Base-by-base conservation (phyloP, 2,797 vertebrate genomes). In the Trematomus bernacchii region DNA sequence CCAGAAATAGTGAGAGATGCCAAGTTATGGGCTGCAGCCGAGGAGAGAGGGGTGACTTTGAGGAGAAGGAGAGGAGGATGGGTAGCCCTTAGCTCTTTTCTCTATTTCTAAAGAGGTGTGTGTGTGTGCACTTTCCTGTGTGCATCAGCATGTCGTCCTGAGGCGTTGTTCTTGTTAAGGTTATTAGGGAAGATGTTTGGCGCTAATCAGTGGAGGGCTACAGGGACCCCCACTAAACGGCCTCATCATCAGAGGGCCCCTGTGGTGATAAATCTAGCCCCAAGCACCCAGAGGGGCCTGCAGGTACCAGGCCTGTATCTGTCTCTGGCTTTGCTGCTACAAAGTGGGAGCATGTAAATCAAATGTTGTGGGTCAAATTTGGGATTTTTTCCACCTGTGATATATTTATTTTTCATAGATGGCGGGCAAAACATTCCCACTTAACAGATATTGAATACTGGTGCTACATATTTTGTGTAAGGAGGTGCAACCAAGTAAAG, bases 141-240 rank as follows among this genome's bases (percentile, higher is more conserved):
- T 81, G 87, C 79, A 81, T 79, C 43, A 66, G 71, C 76, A 86
- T 85, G 84, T 90, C 66, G 58, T 94, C 95, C 95, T 87, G 88
- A 87, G 93, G 94, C 93, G 84, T 92, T 94, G 87, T 93, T 94
- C 95, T 93, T 94, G 93, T 95, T 96, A 95, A 94, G 94, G 95
- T 95, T 96, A 95, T 95, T 95, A 95, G 93, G 87, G 90, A 92
- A 94, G 93, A 94, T 95, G 94, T 95, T 95, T 94, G 89, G 73
- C 54, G 83, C 90, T 95, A 95, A 95, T 96, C 94, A 96, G 92
- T 62, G 79, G 85, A 84, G 90, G 92, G 91, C 95, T 87, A 86
- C 85, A 71, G 95, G 95, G 95, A 96, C 92, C 84, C 65, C 84
- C 75, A 78, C 92, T 95, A 95, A 96, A 95, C 80, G 92, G 91